Evolutionary conservation across 1,140 invertebrate genomes (phyloP), one percentile per base, ranked within the genome.

Genomic region (Hylaeus volcanicus): DNA sequence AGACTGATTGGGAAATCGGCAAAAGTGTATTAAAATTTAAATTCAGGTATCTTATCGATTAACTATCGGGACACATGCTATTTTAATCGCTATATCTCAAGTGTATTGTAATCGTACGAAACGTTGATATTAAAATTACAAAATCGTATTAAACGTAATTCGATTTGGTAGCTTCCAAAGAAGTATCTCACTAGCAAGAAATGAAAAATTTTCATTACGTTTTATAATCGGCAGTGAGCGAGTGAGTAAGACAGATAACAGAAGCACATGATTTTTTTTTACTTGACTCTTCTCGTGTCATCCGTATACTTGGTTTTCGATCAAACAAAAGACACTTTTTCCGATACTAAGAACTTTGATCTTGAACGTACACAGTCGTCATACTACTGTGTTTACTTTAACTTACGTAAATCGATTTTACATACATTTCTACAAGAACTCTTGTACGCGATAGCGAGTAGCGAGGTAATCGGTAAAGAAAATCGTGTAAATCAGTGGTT

Each of bases 381-480:
- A 37, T 39, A n/a, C 37, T 39, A 12, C 51, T 14, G 5, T n/a
- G 26, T 76, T 58, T 68, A 63, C 15, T 37, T 51, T 78, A 48
- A 48, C 69, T 73, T 79, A 73, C 26, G 76, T 65, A 79, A 79
- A 73, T 64, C 9, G 14, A 37, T 64, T 37, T 56, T 39, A 1
- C 39, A 78, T 64, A 15, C 51, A 56, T 45, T 64, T 53, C 55
- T 55, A 3, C 12, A 5, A 9, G n/a, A 53, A 55, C 14, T 45
- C 14, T 3, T 37, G 2, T 60, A 11, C 45, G 45, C 37, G 15
- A 4, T 5, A 64, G 41, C 11, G 12, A 15, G 9, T 5, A 64
- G 41, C 3, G 2, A 15, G 14, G 0, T 8, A 9, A 26, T 9
- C 39, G 39, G 15, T n/a, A 15, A 14, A 9, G 39, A 48, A n/a